Conservation (phyloP, 2,113 vertebrate species). For the Tricholaema leucomelas region DNA sequence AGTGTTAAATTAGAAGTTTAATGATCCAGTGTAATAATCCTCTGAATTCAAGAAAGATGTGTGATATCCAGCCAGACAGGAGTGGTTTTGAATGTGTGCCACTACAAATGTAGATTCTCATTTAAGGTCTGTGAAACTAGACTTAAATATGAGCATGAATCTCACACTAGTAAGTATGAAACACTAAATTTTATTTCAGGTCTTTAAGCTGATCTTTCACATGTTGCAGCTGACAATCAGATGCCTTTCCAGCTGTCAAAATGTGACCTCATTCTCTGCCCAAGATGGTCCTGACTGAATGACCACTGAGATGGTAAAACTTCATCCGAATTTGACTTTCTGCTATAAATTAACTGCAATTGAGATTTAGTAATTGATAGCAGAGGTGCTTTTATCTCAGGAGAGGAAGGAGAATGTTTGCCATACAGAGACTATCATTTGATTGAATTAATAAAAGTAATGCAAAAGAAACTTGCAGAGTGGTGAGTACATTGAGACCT, state of each 20-base stretch:
- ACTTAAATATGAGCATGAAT: not conserved
- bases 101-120: not conserved
- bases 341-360: not conserved
- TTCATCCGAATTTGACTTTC: not conserved
- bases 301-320: not conserved
- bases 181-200: not conserved
- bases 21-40: conserved; percentile 4
- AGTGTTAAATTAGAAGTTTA: conserved; percentile 33
- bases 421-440: not conserved
- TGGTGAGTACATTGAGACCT: not conserved
- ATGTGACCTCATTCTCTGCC: not conserved
- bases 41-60: conserved; percentile 8
- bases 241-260: not conserved
- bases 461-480: not conserved
- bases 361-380: not conserved
- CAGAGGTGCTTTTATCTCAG: not conserved
- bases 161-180: conserved; percentile 11
- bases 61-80: conserved; percentile 13
- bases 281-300: not conserved
- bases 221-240: not conserved
- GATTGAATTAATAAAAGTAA: not conserved
- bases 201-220: not conserved
- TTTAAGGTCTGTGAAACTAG: not conserved
- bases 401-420: not conserved
- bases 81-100: not conserved